Conservation (phyloP, 2,888 invertebrate species). For the Lycophotia porphyrea region DNA sequence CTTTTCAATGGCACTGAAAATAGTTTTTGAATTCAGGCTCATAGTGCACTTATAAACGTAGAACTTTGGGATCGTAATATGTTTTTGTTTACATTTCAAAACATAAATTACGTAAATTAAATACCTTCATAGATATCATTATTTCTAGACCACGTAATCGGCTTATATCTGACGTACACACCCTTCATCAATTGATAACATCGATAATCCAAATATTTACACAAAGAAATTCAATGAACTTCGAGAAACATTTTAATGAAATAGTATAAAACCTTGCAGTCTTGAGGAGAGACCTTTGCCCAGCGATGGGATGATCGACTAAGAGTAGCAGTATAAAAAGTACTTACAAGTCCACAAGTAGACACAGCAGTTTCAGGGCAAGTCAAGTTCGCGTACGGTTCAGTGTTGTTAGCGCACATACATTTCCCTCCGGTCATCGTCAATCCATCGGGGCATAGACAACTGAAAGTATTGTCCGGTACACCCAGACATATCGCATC, state of each 20-base stretch:
- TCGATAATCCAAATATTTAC: slow-evolving; percentile 24
- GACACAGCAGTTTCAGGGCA: slow-evolving; percentile 91
- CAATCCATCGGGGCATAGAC: slow-evolving; percentile 95
- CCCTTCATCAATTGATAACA: slow-evolving; percentile 27
- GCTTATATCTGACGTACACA: slow-evolving; percentile 30
- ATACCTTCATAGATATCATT: slow-evolving; percentile 34
- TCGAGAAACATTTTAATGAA: not conserved
- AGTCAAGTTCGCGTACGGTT: slow-evolving; percentile 92
- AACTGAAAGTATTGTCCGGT: slow-evolving; percentile 92
- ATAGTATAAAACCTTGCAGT: not conserved
- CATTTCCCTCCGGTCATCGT: slow-evolving; percentile 90
- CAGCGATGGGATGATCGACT: not conserved
- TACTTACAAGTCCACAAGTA: slow-evolving; percentile 89
- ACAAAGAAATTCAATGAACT: slow-evolving; percentile 27
- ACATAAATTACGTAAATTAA: slow-evolving; percentile 19
- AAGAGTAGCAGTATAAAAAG: not conserved
- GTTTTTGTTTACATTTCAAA: slow-evolving; percentile 19
- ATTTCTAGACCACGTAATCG: slow-evolving; percentile 34
- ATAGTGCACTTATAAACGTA: not conserved
- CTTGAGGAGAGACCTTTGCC: not conserved
- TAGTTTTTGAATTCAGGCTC: not conserved
- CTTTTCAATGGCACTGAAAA: not conserved
- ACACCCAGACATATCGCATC: slow-evolving; percentile 94
- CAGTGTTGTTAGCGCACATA: slow-evolving; percentile 93
- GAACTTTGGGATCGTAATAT: not conserved